Conservation (phyloP, 2,113 vertebrate genomes). For the Perognathus longimembris region DNA sequence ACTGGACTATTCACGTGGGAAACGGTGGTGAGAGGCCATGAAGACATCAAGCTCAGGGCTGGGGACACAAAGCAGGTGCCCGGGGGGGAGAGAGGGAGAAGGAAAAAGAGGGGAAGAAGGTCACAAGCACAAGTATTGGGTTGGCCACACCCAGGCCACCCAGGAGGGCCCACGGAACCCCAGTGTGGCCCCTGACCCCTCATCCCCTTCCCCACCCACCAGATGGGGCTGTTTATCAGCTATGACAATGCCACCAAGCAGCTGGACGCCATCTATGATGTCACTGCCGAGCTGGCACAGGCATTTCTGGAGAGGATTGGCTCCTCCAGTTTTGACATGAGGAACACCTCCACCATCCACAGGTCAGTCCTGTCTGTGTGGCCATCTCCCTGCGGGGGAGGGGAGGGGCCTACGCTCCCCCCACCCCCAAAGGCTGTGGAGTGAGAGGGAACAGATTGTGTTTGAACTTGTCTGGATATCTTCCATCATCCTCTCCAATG, state of each 20-base stretch:
- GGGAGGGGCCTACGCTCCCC: background rate
- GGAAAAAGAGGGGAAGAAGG: background rate
- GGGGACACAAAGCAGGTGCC: too few species aligned
- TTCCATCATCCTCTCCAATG: background rate
- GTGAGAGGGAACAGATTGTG: background rate
- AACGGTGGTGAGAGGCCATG: fast-evolving
- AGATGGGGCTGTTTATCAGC: slow-evolving; percentile 90
- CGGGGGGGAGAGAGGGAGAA: background rate
- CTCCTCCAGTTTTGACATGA: slow-evolving; percentile 87
- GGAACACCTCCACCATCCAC: slow-evolving; percentile 89
- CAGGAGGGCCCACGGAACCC: fast-evolving
- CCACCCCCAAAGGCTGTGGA: background rate
- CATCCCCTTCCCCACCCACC: background rate
- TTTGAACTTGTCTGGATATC: background rate
- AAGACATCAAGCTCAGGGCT: background rate
- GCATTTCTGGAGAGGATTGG: slow-evolving; percentile 88
- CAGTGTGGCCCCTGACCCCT: background rate
- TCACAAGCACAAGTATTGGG: too few species aligned
- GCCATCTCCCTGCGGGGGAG: background rate
- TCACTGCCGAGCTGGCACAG: slow-evolving; percentile 85
- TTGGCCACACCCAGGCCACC: background rate
- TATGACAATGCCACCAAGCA: slow-evolving; percentile 92
- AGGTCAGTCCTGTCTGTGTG: slow-evolving; percentile 73
- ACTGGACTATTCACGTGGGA: background rate
- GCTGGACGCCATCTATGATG: slow-evolving; percentile 88